Conservation (phyloP, 2,797 vertebrate genomes). For the Melanotaenia pygmaea region DNA sequence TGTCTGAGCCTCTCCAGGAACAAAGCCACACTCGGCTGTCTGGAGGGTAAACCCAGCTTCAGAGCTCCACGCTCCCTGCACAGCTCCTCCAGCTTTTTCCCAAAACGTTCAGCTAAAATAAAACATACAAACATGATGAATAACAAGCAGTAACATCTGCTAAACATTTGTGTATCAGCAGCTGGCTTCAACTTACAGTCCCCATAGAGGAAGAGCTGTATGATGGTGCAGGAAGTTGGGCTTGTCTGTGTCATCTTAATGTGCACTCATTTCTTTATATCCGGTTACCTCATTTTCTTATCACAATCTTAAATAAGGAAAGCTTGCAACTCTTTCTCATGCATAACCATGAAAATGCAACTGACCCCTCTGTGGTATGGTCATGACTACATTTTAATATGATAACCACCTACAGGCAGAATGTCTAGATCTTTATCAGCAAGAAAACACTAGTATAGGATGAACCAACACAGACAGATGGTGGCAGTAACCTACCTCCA, state of each 20-base stretch:
- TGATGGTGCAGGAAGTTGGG: neutral
- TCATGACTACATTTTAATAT: neutral
- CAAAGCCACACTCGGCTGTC: constrained; percentile 81
- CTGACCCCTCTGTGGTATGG: neutral
- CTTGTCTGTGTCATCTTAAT: neutral
- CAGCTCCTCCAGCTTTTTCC: constrained; percentile 87
- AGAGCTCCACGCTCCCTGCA: constrained; percentile 80
- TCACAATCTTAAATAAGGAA: no score
- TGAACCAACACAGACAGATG: no score
- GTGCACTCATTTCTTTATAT: neutral
- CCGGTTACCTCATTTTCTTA: constrained; percentile 13
- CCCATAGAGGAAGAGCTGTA: neutral
- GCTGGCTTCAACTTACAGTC: neutral
- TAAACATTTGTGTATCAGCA: neutral
- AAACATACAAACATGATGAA: constrained; percentile 29
- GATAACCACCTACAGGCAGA: neutral
- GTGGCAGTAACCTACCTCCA: no score
- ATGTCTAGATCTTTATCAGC: neutral
- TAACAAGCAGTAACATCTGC: neutral
- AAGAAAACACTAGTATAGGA: neutral
- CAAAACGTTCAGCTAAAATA: constrained; percentile 85
- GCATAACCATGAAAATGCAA: neutral
- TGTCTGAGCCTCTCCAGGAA: constrained; percentile 83
- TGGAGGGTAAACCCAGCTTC: constrained; percentile 87
- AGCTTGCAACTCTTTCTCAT: neutral